phyloP scores from a whole-genome alignment of 2,113 vertebrate genomes.

The Arenaria interpres region DNA sequence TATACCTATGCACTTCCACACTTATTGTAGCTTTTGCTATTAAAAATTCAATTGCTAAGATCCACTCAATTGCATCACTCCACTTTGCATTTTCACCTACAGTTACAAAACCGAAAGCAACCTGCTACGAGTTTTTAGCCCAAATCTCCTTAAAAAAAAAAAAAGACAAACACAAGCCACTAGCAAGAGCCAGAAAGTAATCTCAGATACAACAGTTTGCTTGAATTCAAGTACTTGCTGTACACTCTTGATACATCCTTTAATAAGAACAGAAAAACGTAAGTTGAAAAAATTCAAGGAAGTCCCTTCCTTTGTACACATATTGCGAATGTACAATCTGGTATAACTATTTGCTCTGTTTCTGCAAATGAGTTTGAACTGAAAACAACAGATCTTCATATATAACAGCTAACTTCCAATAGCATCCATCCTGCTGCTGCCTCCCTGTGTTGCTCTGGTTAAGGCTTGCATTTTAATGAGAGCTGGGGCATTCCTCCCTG shows the following conservation, averaged over 20 bases:
- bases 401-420: neutral
- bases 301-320: neutral
- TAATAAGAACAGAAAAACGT: neutral
- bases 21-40: neutral
- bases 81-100: neutral
- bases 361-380: neutral
- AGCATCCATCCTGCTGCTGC: neutral
- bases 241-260: neutral
- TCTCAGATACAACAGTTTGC: neutral
- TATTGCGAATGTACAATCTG: neutral
- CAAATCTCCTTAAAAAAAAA: neutral
- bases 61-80: neutral
- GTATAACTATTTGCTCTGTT: neutral
- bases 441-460: accelerated
- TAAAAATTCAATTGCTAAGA: neutral
- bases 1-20: neutral
- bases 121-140: neutral
- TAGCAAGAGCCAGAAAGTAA: neutral
- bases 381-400: neutral
- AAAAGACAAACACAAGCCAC: neutral
- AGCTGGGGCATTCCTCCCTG: neutral
- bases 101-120: neutral
- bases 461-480: neutral
- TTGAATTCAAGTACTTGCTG: neutral
- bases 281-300: neutral